phyloP scores from a whole-genome alignment of 2,888 invertebrate genomes.

The Catonia carolina region DNA sequence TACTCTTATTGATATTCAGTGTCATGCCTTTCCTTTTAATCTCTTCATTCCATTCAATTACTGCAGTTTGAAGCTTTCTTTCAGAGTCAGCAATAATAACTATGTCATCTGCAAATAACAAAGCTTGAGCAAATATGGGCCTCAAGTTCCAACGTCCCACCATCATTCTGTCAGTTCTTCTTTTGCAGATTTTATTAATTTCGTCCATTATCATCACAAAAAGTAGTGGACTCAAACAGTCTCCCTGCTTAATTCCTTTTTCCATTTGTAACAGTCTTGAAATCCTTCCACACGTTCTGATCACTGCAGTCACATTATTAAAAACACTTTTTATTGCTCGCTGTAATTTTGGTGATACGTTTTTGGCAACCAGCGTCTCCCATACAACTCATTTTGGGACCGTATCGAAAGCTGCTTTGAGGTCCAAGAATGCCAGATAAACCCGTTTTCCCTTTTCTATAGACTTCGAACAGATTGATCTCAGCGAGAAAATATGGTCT shows the following conservation, averaged over 20 bases:
- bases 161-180: too few relatives aligned
- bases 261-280: neutral
- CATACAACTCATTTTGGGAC: neutral
- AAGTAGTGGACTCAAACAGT: neutral
- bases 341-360: neutral
- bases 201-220: conserved; percentile 7
- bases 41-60: conserved; percentile 6
- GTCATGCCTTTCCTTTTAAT: conserved; percentile 7
- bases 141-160: neutral
- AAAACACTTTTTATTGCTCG: neutral
- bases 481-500: neutral
- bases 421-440: too few relatives aligned
- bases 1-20: conserved; percentile 7
- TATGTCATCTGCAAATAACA: conserved; percentile 12
- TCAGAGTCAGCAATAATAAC: conserved; percentile 8
- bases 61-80: conserved; percentile 2
- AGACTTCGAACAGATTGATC: neutral
- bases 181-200: conserved; percentile 3
- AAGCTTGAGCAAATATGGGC: conserved; percentile 2
- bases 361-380: neutral
- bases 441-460: too few relatives aligned
- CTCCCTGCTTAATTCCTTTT: neutral
- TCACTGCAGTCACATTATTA: too few relatives aligned
- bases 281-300: neutral
- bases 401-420: neutral